Conservation (phyloP, 2,888 invertebrate genomes). For the Hypomecis atomaria region DNA sequence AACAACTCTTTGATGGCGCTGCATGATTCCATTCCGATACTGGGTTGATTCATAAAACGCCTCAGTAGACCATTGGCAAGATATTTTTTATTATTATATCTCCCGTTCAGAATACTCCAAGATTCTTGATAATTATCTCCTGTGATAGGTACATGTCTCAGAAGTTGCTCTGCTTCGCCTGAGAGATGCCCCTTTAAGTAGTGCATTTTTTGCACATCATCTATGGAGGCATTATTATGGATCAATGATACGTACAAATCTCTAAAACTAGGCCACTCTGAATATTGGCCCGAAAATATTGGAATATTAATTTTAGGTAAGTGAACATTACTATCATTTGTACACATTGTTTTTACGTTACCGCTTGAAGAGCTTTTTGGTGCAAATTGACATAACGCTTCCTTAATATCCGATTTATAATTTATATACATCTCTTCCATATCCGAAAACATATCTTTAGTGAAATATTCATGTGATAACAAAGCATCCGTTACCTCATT, state of each 20-base stretch:
- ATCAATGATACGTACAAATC: constrained; percentile 5
- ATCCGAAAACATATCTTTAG: neutral
- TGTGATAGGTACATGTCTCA: constrained; percentile 3
- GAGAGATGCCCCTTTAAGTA: constrained; percentile 2
- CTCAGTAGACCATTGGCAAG: neutral
- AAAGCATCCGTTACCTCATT: neutral
- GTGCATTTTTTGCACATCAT: constrained; percentile 1
- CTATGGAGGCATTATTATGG: constrained; percentile 3
- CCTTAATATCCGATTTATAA: neutral
- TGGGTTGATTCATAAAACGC: neutral
- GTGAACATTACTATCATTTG: neutral
- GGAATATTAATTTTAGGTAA: constrained; percentile 1
- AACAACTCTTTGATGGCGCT: neutral
- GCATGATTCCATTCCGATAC: neutral
- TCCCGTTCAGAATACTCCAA: neutral
- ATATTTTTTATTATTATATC: constrained; percentile 7
- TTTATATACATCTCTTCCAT: neutral
- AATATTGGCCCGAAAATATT: constrained; percentile 2
- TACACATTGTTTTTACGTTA: neutral
- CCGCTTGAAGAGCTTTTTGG: neutral
- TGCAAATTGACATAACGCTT: neutral
- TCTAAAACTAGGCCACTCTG: constrained; percentile 3
- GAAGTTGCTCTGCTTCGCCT: constrained; percentile 4
- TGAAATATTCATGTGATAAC: neutral
- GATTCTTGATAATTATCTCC: neutral